Base-by-base conservation (phyloP, 2,797 vertebrate species). In the Phyllotis vaccarum region DNA sequence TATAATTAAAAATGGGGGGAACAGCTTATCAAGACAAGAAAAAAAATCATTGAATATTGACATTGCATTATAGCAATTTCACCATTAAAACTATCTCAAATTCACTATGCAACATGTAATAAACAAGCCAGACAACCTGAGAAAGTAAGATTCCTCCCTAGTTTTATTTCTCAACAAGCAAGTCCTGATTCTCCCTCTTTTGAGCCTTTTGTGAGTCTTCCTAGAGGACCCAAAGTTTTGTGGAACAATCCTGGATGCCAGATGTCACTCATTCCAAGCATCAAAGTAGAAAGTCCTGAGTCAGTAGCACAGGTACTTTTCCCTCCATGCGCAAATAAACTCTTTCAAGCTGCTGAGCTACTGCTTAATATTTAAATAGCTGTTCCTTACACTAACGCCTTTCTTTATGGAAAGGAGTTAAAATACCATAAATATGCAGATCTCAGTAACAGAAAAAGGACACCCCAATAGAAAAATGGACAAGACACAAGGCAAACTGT, bases 381-480 rank as follows among this genome's bases (percentile, higher is more conserved):
- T 37, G 27, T 6, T 86, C 29, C 22, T 90, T 80, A 13, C 22
- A 94, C 81, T 85, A 64, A 22, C 83, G 82, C 29, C 85, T 81
- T 87, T 24, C 27, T 49, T 75, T 34, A 22, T 58, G 22, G 5
- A 34, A 6, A 10, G 80, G 10, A 27, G 10, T 68, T 49, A 90
- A 58, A 21, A 49, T 72, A 62, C 54, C n/a, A 6, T 16, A 90
- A 74, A 64, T 9, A 93, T 5, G 78, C 27, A 91, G 52, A 92
- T 78, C 21, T 93, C 89, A 92, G 80, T 60, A 86, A 86, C 56
- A 56, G 56, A 95, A 21, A 74, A 93, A 74, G 21, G 5, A 90
- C 2, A 91, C 21, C n/a, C 54, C 76, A 86, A 78, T 0, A 92
- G 27, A 70, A 92, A 97, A 91, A 79, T 10, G 13, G 6, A 24